phyloP scores from a whole-genome alignment of 2,113 vertebrate species.

The Oxyruncus cristatus region DNA sequence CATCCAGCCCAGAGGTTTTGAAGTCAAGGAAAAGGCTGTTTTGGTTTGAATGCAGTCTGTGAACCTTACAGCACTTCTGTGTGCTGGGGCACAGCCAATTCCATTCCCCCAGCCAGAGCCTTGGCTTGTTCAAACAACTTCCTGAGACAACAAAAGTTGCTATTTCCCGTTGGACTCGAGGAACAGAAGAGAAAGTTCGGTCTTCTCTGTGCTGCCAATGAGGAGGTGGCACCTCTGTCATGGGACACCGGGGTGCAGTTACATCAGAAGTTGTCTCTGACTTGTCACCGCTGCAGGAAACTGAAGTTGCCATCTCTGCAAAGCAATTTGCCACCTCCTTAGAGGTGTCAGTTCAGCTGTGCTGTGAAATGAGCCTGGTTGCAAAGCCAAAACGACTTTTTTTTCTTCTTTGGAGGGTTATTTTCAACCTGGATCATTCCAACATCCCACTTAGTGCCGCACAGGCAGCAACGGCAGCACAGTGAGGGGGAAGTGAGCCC shows the following conservation, averaged over 20 bases:
- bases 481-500: not conserved
- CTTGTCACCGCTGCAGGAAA: not conserved
- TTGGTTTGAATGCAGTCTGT: not conserved
- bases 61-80: not conserved
- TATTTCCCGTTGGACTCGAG: not conserved
- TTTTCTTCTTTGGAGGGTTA: not conserved
- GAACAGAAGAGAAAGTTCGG: not conserved
- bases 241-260: not conserved
- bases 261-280: not conserved
- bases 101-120: not conserved
- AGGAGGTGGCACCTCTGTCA: not conserved
- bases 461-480: not conserved
- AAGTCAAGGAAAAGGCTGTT: not conserved
- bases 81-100: not conserved
- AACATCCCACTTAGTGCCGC: not conserved
- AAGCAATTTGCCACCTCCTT: slow-evolving; percentile 11
- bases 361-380: not conserved
- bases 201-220: not conserved
- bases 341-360: not conserved
- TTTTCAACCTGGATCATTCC: slow-evolving; percentile 10
- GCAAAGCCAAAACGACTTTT: not conserved
- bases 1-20: not conserved
- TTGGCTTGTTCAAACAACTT: not conserved
- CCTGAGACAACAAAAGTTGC: not conserved
- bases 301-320: not conserved